Evolutionary conservation across 2,113 vertebrate species (phyloP).

Genomic region (Anoura caudifer): DNA sequence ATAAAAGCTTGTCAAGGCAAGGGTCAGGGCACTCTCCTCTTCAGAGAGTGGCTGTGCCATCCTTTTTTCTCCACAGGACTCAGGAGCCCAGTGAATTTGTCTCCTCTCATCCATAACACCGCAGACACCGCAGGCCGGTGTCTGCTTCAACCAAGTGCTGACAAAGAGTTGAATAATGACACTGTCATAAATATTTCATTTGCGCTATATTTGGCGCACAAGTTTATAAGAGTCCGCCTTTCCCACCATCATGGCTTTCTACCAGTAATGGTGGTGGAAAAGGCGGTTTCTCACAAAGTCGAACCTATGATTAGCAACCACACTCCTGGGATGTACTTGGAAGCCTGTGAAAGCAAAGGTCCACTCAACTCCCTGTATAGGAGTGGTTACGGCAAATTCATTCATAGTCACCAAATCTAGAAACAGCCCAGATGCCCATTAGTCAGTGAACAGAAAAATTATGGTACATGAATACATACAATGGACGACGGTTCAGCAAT

Average conservation of each 20-base stretch:
- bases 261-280: no score
- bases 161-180: neutral
- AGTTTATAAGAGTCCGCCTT: neutral
- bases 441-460: neutral
- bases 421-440: neutral
- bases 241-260: neutral
- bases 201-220: neutral
- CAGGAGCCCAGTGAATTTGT: no score
- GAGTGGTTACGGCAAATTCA: neutral
- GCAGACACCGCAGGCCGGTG: no score
- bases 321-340: neutral
- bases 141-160: neutral
- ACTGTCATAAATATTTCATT: neutral
- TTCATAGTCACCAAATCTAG: neutral
- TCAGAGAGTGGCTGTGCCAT: no score
- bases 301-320: neutral
- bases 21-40: no score
- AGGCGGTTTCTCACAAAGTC: neutral
- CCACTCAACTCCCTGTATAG: neutral
- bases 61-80: no score
- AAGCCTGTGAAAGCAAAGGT: rapidly evolving
- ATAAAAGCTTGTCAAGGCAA: no score
- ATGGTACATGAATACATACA: rapidly evolving
- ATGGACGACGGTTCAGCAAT: neutral
- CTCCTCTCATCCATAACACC: no score